Evolutionary conservation across 2,113 vertebrate genomes (phyloP).

Genomic region (Planiliza haematocheilus): DNA sequence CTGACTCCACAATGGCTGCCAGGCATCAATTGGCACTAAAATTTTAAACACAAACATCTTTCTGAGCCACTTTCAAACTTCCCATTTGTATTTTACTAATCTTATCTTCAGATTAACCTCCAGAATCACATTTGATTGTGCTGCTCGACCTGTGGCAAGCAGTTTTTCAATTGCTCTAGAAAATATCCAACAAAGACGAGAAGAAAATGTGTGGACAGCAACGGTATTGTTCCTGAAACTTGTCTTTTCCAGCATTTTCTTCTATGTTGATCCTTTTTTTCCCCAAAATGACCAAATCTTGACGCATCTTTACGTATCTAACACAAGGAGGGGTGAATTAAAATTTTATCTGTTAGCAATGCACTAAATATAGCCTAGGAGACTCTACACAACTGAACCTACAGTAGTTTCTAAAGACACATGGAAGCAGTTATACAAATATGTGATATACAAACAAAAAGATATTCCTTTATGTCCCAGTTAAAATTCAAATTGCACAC

Average conservation of each 20-base stretch:
- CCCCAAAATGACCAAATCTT: background rate
- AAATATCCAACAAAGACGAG: conserved; percentile 4
- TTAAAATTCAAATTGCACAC: conserved; percentile 84
- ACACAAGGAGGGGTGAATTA: conserved; percentile 31
- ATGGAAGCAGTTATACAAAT: conserved; percentile 79
- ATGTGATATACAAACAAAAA: conserved; percentile 70
- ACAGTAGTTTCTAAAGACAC: conserved; percentile 85
- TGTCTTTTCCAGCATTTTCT: conserved; percentile 27
- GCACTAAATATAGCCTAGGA: conserved; percentile 57
- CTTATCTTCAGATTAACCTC: conserved; percentile 8
- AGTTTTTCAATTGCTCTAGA: background rate
- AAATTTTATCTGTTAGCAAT: conserved; percentile 41
- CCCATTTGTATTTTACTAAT: conserved; percentile 27
- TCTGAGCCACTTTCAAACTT: conserved; percentile 14
- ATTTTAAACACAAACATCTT: conserved; percentile 15
- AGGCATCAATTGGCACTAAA: conserved; percentile 37
- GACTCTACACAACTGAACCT: conserved; percentile 67
- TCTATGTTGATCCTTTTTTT: conserved; percentile 12
- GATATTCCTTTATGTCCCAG: conserved; percentile 79
- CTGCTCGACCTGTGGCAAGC: conserved; percentile 18
- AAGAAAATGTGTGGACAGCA: conserved; percentile 12
- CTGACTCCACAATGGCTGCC: conserved; percentile 22
- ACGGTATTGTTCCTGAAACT: conserved; percentile 2
- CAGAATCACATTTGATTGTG: conserved; percentile 24
- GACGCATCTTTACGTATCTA: conserved; percentile 12